A percentile compares a stretch with the other conserved stretches of the same genome.
Conservation (phyloP, 2,888 invertebrate genomes). For the Tetranychus piercei region DNA sequence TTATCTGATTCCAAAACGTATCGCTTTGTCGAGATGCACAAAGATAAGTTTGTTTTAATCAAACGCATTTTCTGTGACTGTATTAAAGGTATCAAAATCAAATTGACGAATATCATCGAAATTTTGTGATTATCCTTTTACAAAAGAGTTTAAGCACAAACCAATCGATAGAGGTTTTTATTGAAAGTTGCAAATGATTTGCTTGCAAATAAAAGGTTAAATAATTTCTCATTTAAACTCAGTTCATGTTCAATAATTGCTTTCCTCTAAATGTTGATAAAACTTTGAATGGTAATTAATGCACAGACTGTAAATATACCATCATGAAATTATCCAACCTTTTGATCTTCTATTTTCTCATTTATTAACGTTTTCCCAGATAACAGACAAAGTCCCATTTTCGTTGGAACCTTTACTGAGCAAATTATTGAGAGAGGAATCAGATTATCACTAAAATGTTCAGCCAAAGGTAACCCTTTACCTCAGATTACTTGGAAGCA, state of each 20-base stretch:
- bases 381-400: background rate
- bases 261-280: background rate
- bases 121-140: too few species aligned
- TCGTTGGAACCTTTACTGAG: constrained; percentile 8
- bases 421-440: constrained; percentile 19
- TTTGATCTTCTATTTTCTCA: background rate
- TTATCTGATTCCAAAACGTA: too few species aligned
- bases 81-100: too few species aligned
- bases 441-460: constrained; percentile 23
- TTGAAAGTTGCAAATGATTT: too few species aligned
- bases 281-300: background rate
- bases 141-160: too few species aligned
- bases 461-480: constrained; percentile 24
- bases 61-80: too few species aligned
- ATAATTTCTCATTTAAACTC: too few species aligned
- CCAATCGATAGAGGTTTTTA: too few species aligned
- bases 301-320: background rate
- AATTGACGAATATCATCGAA: too few species aligned
- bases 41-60: too few species aligned
- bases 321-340: background rate
- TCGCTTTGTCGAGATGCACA: too few species aligned
- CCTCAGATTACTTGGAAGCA: constrained; percentile 78
- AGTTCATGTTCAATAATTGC: background rate
- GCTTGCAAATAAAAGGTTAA: too few species aligned
- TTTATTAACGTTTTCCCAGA: background rate